phyloP scores from a whole-genome alignment of 2,888 invertebrate species.

The Chrysodeixis includens region DNA sequence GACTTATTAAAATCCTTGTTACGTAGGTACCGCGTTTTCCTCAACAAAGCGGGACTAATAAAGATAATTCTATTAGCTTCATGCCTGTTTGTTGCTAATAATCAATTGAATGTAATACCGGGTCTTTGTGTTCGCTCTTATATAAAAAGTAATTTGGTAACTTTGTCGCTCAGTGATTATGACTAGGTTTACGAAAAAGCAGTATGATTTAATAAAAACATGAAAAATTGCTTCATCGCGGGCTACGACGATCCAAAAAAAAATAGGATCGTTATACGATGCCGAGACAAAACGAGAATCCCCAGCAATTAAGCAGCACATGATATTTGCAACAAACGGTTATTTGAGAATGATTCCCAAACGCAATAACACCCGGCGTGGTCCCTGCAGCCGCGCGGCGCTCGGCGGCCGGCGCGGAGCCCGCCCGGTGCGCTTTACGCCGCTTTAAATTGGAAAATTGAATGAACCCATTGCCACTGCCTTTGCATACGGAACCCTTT shows the following conservation, averaged over 20 bases:
- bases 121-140: too few relatives aligned
- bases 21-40: neutral
- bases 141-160: too few relatives aligned
- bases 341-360: slow-evolving; percentile 11
- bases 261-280: neutral
- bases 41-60: neutral
- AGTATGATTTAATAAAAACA: neutral
- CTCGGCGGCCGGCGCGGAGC: too few relatives aligned
- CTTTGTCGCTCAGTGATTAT: too few relatives aligned
- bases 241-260: too few relatives aligned
- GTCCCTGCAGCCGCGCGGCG: slow-evolving; percentile 15
- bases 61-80: neutral
- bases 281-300: neutral
- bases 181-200: neutral
- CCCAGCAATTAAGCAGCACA: neutral
- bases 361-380: slow-evolving; percentile 26
- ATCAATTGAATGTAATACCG: neutral
- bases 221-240: too few relatives aligned
- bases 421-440: slow-evolving; percentile 47
- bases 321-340: neutral
- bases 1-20: slow-evolving; percentile 3
- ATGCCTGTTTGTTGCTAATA: neutral
- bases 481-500: slow-evolving; percentile 43
- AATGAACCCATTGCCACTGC: slow-evolving; percentile 45
- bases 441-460: slow-evolving; percentile 61